Conservation (phyloP, 2,888 invertebrate genomes). For the Julus scandinavius region DNA sequence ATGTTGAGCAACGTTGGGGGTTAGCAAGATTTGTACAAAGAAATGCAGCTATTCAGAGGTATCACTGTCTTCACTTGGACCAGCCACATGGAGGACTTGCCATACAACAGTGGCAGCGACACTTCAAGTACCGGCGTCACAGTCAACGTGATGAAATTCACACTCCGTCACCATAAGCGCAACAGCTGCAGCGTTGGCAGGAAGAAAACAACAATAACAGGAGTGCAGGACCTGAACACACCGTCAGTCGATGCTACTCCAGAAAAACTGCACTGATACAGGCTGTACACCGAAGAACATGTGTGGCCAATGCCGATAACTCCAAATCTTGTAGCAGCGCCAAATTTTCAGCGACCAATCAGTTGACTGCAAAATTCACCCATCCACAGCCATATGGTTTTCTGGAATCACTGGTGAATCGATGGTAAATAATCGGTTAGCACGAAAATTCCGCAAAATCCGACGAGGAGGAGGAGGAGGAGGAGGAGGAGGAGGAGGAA, state of each 20-base stretch:
- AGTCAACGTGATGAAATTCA: not conserved
- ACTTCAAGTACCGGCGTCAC: too few species aligned
- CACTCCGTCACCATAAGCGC: not conserved
- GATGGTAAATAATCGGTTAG: not conserved
- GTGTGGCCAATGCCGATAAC: not conserved
- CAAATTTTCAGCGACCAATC: not conserved
- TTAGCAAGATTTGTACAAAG: too few species aligned
- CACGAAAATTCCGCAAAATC: not conserved
- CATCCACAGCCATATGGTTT: not conserved
- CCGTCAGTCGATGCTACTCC: not conserved
- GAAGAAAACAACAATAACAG: not conserved
- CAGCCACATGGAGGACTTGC: not conserved
- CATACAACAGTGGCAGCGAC: not conserved
- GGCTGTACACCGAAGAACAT: not conserved
- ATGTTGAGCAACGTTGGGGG: not conserved
- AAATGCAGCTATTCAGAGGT: too few species aligned
- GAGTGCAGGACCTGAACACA: not conserved
- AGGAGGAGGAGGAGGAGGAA: not conserved
- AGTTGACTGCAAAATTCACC: not conserved
- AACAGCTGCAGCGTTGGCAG: constrained; percentile 21
- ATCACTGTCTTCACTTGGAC: too few species aligned
- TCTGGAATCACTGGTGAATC: not conserved
- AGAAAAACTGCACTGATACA: not conserved
- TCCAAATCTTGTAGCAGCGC: not conserved
- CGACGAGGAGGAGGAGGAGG: not conserved